A percentile compares a stretch with the other conserved stretches of the same genome.
Conservation (phyloP, 1,140 invertebrate genomes). For the Papilio glaucus region DNA sequence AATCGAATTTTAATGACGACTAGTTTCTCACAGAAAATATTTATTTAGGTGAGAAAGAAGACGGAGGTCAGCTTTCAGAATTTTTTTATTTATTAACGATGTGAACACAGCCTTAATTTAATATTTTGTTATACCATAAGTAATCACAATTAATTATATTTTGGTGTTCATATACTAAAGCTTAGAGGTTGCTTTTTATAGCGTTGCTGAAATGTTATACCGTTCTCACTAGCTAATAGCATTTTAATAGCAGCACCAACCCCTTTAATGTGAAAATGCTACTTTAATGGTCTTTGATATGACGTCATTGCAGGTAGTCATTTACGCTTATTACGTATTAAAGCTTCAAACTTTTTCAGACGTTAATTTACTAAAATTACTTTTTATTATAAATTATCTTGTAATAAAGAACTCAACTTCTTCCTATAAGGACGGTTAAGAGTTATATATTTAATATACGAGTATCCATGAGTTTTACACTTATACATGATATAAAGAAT, state of each 20-base stretch:
- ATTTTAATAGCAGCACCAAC: conserved; percentile 38
- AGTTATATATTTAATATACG: no score
- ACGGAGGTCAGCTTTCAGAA: no score
- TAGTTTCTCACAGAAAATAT: no score
- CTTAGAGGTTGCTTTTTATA: conserved; percentile 29
- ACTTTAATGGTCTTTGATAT: conserved; percentile 41
- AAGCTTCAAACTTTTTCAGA: conserved; percentile 9
- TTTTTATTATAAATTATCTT: not conserved
- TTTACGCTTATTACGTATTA: conserved; percentile 34
- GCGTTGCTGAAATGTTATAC: conserved; percentile 35
- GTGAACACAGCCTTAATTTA: not conserved
- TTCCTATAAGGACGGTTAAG: no score
- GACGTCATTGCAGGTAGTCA: conserved; percentile 39
- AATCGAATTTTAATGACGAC: no score
- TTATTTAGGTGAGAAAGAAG: no score
- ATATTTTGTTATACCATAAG: not conserved
- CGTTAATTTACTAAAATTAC: not conserved
- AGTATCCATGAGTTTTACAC: no score
- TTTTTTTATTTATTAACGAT: no score
- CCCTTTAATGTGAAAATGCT: conserved; percentile 42
- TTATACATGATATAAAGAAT: no score
- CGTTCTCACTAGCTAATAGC: conserved; percentile 41
- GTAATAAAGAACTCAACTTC: no score
- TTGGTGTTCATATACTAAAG: conserved; percentile 19
- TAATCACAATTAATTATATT: conserved; percentile 32